These are phyloP conservation scores for Nothobranchius kuhntae DNA, from an alignment of 2,113 vertebrate species.

Conservation along the genomic window DNA sequence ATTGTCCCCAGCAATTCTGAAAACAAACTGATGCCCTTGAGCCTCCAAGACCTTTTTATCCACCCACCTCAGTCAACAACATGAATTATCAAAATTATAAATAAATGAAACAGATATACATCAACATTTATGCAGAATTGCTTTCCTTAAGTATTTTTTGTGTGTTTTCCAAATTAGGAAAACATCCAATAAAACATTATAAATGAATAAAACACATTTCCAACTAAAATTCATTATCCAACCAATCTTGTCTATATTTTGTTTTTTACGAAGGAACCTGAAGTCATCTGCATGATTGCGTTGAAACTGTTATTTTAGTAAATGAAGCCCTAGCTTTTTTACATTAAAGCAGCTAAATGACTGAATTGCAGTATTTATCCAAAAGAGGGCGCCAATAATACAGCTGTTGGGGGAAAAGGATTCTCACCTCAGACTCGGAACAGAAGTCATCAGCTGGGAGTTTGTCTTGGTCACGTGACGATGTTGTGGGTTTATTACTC, in stretches of 20 bases:
- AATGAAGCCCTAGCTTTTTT: too few relatives aligned
- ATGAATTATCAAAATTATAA: too few relatives aligned
- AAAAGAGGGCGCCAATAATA: conserved; percentile 26
- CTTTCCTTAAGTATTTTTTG: too few relatives aligned
- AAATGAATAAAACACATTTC: neutral
- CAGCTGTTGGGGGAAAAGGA: neutral
- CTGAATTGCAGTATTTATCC: neutral
- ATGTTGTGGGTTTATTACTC: conserved; percentile 55
- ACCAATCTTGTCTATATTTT: neutral
- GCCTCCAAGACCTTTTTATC: too few relatives aligned
- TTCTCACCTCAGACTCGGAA: neutral
- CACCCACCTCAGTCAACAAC: too few relatives aligned
- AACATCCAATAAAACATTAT: too few relatives aligned
- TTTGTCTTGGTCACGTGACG: conserved; percentile 57
- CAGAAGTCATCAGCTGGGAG: conserved; percentile 34
- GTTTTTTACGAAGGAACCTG: neutral
- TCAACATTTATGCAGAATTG: too few relatives aligned
- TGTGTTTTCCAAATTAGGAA: too few relatives aligned
- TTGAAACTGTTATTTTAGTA: neutral
- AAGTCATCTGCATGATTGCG: conserved; percentile 1
- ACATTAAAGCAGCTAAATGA: neutral
- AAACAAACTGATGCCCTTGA: too few relatives aligned
- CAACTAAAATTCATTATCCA: neutral
- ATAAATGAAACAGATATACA: too few relatives aligned
- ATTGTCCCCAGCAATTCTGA: too few relatives aligned